These are phyloP conservation scores for Stomatorhinus ivindoensis DNA, from an alignment of 2,113 vertebrate species.

Conservation along the genomic window DNA sequence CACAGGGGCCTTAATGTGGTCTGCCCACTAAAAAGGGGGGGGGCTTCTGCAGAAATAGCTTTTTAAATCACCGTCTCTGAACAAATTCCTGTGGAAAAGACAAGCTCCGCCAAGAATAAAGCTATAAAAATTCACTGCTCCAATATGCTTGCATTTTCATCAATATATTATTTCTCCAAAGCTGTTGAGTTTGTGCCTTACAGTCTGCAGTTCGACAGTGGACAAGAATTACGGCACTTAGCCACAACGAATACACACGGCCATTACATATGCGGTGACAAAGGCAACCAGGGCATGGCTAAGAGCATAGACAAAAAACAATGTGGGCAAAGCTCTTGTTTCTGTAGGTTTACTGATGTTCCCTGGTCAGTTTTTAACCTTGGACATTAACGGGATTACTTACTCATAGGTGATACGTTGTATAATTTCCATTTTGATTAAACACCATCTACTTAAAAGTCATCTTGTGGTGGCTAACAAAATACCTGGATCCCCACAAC, in stretches of 20 bases:
- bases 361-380: not conserved
- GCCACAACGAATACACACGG: not conserved
- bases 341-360: not conserved
- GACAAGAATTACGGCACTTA: not conserved
- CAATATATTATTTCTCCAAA: not conserved
- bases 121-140: not conserved
- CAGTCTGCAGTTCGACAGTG: not conserved
- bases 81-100: not conserved
- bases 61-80: not conserved
- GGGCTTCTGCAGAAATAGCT: constrained; percentile 29
- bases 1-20: not conserved
- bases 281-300: not conserved
- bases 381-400: not conserved
- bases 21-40: not conserved
- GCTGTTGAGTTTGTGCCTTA: not conserved
- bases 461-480: not conserved
- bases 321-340: not conserved
- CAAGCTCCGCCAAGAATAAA: not conserved
- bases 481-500: not conserved
- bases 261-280: not conserved
- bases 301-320: not conserved
- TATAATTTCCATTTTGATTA: not conserved
- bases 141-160: not conserved
- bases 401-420: not conserved
- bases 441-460: not conserved